These are phyloP conservation scores for Anthopleura xanthogrammica DNA, from an alignment of 92 coral and sea anemone genomes.

Conservation along the genomic window DNA sequence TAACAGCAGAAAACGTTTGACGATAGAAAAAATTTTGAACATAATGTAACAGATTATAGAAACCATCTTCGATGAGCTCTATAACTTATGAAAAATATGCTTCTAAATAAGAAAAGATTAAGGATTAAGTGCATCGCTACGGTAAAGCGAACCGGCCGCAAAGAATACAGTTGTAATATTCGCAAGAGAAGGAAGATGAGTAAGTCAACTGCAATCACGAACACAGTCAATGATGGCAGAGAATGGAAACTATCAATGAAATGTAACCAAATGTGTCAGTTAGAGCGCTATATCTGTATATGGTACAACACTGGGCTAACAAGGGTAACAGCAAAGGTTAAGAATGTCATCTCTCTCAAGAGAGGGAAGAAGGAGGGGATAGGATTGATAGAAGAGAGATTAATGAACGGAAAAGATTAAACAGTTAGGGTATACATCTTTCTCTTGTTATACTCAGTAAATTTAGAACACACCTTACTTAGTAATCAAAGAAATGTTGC, in stretches of 20 bases:
- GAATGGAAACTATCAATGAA: not conserved
- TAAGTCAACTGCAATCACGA: no score
- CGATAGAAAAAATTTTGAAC: no score
- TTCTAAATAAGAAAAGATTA: no score
- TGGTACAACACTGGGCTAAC: not conserved
- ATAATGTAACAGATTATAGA: no score
- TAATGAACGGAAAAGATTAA: conserved; percentile 9
- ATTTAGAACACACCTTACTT: not conserved
- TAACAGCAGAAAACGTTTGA: no score
- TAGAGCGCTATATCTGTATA: not conserved
- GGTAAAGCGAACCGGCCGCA: no score
- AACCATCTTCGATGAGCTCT: no score
- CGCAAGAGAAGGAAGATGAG: no score
- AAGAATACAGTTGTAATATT: no score
- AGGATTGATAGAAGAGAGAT: not conserved
- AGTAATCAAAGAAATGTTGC: not conserved
- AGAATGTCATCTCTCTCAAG: not conserved
- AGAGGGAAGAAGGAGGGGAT: not conserved
- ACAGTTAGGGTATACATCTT: not conserved
- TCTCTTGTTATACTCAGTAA: not conserved
- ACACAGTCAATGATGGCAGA: no score
- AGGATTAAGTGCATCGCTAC: no score
- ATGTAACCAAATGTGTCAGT: not conserved
- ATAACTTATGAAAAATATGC: no score
- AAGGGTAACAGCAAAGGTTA: not conserved